These are phyloP conservation scores for Pseudomyrmex sp. DNA, from an alignment of 1,140 invertebrate species.

Conservation along the genomic window DNA sequence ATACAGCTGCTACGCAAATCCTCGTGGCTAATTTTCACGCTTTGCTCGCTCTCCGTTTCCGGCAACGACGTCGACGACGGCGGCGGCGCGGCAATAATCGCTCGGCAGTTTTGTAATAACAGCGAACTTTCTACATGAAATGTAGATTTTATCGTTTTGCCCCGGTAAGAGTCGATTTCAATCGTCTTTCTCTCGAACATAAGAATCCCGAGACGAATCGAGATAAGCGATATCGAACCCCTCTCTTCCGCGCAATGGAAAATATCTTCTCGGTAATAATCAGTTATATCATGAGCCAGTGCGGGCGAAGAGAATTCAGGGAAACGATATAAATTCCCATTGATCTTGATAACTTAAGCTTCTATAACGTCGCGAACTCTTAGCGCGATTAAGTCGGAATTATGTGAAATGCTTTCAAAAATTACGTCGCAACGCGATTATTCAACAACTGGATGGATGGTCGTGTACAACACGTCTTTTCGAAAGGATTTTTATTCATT, in stretches of 20 bases:
- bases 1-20: constrained; percentile 17
- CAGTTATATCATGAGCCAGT: constrained; percentile 4
- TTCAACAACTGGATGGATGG: not conserved
- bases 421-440: not conserved
- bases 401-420: not conserved
- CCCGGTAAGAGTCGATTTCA: constrained; percentile 32
- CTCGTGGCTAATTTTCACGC: constrained; percentile 13
- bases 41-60: not conserved
- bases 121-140: constrained; percentile 21
- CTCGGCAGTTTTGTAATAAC: constrained; percentile 7
- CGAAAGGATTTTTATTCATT: constrained; percentile 6
- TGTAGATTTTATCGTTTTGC: constrained; percentile 36
- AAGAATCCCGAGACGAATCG: not conserved
- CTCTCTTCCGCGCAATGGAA: not conserved
- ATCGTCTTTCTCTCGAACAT: constrained; percentile 1
- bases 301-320: not conserved
- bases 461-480: not conserved
- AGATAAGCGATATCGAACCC: constrained; percentile 32
- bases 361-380: not conserved
- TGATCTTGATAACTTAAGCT: constrained; percentile 1
- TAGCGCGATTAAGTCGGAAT: constrained; percentile 4
- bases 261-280: constrained; percentile 39
- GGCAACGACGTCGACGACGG: too few species aligned
- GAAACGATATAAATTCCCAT: not conserved
- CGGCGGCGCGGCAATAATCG: constrained; percentile 11